Base-by-base conservation (phyloP, 2,113 vertebrate genomes). In the Megaleporinus macrocephalus region DNA sequence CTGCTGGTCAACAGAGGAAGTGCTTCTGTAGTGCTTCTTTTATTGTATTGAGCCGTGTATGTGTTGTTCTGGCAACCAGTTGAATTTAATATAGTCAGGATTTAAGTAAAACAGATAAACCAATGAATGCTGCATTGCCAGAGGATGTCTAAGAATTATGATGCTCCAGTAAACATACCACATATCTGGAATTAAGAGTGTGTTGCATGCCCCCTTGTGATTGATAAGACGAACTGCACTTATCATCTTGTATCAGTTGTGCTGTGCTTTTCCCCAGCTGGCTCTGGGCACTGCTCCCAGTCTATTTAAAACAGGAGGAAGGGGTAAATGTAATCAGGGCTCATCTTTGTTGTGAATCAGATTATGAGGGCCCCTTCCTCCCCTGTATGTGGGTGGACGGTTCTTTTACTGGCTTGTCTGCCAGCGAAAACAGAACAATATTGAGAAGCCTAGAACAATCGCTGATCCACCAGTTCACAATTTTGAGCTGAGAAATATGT, bases 281-380 rank as follows among this genome's bases (percentile, higher is more conserved):
- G 82, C 86, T 83, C 83, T 87, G 86, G 86, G 86, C 86, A 80
- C 86, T 71, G 81, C 71, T 87, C 86, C 86, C 86, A 87, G 86
- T 81, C 86, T 87, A 83, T 84, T 87, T 87, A 87, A 87, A 85
- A 83, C 80, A 70, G 79, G 80, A 80, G 84, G 68, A 81, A 80
- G 86, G 83, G 83, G 81, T 85, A 78, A 85, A 85, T 87, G 83
- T 86, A 86, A 85, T 87, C 86, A 85, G 78, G 78, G 84, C 86
- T 85, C 81, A 87, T 87, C 81, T 85, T 87, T 87, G 84, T 87
- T 85, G 81, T 83, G 84, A 83, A 83, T 85, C 83, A 87, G 83
- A 83, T 87, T 83, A 85, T 83, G 81, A 87, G 78, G 81, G 82
- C 82, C 84, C 79, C 84, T 85, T 83, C 83, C 74, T 85, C 81